Evolutionary conservation across 2,113 vertebrate species (phyloP).

Genomic region (Pitta sordida): DNA sequence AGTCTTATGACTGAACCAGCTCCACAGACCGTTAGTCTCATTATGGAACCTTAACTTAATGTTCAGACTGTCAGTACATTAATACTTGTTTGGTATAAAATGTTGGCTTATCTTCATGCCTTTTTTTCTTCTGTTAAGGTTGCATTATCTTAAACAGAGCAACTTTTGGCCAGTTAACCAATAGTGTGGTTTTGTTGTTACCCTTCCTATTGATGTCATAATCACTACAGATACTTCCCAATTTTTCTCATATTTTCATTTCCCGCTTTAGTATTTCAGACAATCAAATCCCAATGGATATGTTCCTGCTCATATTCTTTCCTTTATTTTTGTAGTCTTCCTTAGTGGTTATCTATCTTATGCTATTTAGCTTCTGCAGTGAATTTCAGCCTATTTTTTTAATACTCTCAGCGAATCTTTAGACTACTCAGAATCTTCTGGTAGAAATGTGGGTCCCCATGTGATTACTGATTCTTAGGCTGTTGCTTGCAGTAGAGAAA

Average conservation of each 20-base stretch:
- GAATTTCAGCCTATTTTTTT: neutral
- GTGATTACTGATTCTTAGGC: neutral
- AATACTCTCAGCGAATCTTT: neutral
- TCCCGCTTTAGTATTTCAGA: neutral
- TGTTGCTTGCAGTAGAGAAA: neutral
- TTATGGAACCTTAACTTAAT: constrained; percentile 45
- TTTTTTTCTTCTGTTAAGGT: neutral
- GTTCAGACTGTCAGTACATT: neutral
- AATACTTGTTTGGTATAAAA: constrained; percentile 3
- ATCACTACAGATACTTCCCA: neutral
- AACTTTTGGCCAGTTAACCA: neutral
- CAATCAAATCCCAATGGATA: neutral
- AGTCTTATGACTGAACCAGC: constrained; percentile 24
- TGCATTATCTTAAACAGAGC: neutral
- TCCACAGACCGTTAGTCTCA: neutral
- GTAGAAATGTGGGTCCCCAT: neutral
- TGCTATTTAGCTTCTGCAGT: neutral
- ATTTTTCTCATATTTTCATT: neutral
- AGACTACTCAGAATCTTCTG: neutral
- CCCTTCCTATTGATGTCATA: neutral
- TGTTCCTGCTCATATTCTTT: neutral
- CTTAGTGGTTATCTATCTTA: neutral
- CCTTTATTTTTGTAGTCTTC: neutral
- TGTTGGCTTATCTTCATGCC: neutral
- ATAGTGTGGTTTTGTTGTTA: neutral